phyloP scores from a whole-genome alignment of 2,113 vertebrate genomes.

The Motacilla tschutschensis region DNA sequence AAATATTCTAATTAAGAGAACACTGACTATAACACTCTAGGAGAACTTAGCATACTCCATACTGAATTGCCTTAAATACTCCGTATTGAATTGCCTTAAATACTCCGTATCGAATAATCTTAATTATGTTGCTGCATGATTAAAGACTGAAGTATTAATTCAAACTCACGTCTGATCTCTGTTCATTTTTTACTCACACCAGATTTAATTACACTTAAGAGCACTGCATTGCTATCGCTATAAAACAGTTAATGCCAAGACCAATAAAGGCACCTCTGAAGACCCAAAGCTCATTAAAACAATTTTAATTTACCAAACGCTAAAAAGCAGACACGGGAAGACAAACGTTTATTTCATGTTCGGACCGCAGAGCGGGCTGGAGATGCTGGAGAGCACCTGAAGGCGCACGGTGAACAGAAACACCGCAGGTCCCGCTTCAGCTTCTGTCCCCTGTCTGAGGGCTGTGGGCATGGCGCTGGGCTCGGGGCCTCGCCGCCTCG shows the following conservation, averaged over 20 bases:
- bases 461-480: accelerated
- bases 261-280: background rate
- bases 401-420: accelerated
- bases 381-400: background rate
- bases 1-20: background rate
- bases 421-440: accelerated
- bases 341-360: accelerated
- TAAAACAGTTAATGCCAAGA: background rate
- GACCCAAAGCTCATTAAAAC: background rate
- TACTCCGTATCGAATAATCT: background rate
- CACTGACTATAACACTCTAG: background rate
- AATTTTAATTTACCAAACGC: background rate
- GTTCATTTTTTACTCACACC: background rate
- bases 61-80: background rate
- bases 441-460: accelerated
- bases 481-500: background rate
- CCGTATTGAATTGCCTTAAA: background rate
- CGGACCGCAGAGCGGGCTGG: accelerated
- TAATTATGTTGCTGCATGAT: background rate
- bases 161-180: background rate
- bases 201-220: background rate
- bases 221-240: background rate
- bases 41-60: background rate
- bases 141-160: background rate
- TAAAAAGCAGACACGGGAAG: accelerated